Evolutionary conservation across 2,113 vertebrate species (phyloP).

Genomic region (Semicossyphus pulcher): DNA sequence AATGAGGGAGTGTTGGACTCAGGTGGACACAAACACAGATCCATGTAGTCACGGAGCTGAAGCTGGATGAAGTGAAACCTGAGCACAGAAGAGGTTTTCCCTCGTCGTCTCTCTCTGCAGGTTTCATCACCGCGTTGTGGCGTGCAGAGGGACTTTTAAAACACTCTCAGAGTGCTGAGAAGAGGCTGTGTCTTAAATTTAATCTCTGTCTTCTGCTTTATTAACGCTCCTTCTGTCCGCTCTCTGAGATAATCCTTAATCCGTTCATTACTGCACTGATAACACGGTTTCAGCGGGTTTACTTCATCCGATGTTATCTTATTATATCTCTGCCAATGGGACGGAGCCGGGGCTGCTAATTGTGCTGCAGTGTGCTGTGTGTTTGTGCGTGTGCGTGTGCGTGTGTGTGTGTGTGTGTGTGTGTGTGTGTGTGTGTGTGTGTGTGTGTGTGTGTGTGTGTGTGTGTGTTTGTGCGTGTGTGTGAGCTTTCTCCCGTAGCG

Average conservation of each 20-base stretch:
- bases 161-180: neutral
- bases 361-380: neutral
- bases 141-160: neutral
- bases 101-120: too few relatives aligned
- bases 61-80: too few relatives aligned
- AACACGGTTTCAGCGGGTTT: neutral
- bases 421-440: neutral
- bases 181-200: neutral
- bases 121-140: neutral
- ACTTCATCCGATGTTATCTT: slow-evolving; percentile 3
- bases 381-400: too few relatives aligned
- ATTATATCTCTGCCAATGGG: neutral
- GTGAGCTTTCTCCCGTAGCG: neutral
- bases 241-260: slow-evolving; percentile 1
- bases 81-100: too few relatives aligned
- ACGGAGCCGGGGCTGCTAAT: neutral
- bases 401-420: slow-evolving; percentile 1
- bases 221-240: neutral
- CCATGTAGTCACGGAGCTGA: too few relatives aligned
- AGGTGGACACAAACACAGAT: too few relatives aligned
- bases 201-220: slow-evolving; percentile 17
- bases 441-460: neutral
- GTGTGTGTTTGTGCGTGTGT: neutral
- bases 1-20: too few relatives aligned
- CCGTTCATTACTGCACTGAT: slow-evolving; percentile 8